Conservation (phyloP, 1,140 invertebrate genomes). For the Cephus cinctus region DNA sequence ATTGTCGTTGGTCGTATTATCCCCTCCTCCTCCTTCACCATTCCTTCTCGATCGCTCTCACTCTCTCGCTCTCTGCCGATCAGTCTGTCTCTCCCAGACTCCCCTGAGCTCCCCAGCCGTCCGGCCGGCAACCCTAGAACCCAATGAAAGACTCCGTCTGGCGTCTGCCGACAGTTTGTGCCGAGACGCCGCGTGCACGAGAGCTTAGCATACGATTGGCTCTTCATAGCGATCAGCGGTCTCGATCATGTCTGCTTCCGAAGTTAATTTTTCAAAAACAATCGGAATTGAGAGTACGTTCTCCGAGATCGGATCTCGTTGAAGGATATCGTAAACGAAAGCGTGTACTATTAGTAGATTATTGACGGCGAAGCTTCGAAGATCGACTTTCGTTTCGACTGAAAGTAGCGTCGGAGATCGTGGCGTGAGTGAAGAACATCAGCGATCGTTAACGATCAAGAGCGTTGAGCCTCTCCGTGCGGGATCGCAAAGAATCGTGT, state of each 20-base stretch:
- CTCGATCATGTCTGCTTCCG: too few species aligned
- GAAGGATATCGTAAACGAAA: background rate
- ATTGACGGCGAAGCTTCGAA: too few species aligned
- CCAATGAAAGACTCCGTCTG: slow-evolving; percentile 17
- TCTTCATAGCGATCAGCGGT: too few species aligned
- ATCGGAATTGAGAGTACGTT: background rate
- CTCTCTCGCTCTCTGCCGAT: background rate
- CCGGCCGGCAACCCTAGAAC: slow-evolving; percentile 14
- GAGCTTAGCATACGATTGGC: background rate
- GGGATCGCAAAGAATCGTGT: too few species aligned
- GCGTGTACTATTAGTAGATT: background rate
- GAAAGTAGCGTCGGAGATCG: too few species aligned
- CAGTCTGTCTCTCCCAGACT: background rate
- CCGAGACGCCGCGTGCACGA: slow-evolving; percentile 19
- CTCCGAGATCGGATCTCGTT: background rate
- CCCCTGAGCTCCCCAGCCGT: slow-evolving; percentile 2
- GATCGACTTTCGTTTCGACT: too few species aligned
- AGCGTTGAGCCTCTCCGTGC: too few species aligned
- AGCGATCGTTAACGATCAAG: too few species aligned
- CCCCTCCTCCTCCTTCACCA: background rate
- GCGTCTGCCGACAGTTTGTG: slow-evolving; percentile 20
- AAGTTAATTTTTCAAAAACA: too few species aligned
- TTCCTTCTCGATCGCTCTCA: slow-evolving; percentile 3
- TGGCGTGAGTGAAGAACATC: too few species aligned
- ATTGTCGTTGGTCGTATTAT: background rate